These are phyloP conservation scores for Pocillopora meandrina DNA, from an alignment of 92 coral and sea anemone genomes.

Conservation along the genomic window DNA sequence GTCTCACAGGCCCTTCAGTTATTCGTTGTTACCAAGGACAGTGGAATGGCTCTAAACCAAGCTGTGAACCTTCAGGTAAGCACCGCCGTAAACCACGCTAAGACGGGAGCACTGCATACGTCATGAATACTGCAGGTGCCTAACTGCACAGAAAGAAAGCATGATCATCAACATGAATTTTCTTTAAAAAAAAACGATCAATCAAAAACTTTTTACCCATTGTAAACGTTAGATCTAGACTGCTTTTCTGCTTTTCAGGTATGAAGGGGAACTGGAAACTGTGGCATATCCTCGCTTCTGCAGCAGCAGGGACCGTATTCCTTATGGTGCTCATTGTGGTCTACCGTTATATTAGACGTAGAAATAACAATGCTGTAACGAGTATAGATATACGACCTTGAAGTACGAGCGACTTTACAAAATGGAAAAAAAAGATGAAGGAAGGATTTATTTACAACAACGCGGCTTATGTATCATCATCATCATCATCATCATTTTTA, in stretches of 20 bases:
- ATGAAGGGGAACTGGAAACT: background rate
- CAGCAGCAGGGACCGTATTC: background rate
- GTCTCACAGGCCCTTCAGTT: slow-evolving; percentile 14
- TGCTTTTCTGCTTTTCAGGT: background rate
- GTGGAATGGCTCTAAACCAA: slow-evolving; percentile 23
- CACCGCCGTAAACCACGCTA: no score
- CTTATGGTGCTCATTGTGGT: no score
- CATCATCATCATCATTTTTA: no score
- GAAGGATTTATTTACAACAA: background rate
- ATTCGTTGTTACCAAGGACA: slow-evolving; percentile 20
- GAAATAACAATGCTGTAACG: background rate
- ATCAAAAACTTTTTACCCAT: background rate
- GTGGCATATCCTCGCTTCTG: slow-evolving; percentile 3
- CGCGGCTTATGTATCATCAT: background rate
- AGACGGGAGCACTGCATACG: no score
- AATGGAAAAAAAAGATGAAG: background rate
- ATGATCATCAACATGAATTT: no score
- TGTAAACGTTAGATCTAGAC: background rate
- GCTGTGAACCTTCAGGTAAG: slow-evolving; percentile 10
- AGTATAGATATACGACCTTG: no score
- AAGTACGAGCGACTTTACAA: background rate
- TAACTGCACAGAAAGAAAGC: no score
- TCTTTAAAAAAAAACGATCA: background rate
- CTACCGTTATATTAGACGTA: background rate
- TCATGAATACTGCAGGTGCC: no score